Base-by-base conservation (phyloP, 2,888 invertebrate species). In the Parapristionchus giblindavisi region DNA sequence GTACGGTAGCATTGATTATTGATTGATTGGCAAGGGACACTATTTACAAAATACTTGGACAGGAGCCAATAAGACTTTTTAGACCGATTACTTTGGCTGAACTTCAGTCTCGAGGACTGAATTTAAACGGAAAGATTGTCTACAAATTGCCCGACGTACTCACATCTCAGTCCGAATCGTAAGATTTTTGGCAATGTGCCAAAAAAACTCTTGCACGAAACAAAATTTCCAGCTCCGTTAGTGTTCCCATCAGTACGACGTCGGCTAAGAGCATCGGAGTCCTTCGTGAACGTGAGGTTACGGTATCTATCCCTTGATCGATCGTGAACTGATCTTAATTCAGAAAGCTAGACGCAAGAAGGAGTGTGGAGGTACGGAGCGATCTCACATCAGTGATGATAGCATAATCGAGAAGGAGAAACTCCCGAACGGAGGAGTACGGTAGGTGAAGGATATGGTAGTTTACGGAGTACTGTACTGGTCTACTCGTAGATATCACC, bases 51-150 rank as follows among this genome's bases (percentile, higher is more conserved):
- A n/a, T n/a, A n/a, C n/a, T n/a, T n/a, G n/a, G n/a, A n/a, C n/a
- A n/a, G n/a, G n/a, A 48, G 8, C n/a, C 27, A 29, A 11, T 6
- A 8, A 27, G 14, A 11, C 6, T 8, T 60, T 60, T 29, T 56
- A 71, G 70, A 29, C 70, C 70, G 3, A 71, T 71, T 29, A 38
- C 70, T 21, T 29, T 71, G 38, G 38, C 54, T 8, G 70, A 71
- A 40, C 27, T 71, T 36, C 56, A 71, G 40, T 71, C 70, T 38
- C 70, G 70, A 40, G 70, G 70, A 38, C 70, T 71, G 70, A 24
- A 40, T n/a, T 38, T 71, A n/a, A 56, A 71, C 40, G 70, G 70
- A 14, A 36, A 56, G 29, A 21, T 71, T 40, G 70, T 71, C 29
- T 71, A 71, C 34, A 40, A 36, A 3, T n/a, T 68, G 4, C 68